Evolutionary conservation across 2,113 vertebrate species (phyloP), one percentile per base, ranked within the genome.

Genomic region (Camelus bactrianus): DNA sequence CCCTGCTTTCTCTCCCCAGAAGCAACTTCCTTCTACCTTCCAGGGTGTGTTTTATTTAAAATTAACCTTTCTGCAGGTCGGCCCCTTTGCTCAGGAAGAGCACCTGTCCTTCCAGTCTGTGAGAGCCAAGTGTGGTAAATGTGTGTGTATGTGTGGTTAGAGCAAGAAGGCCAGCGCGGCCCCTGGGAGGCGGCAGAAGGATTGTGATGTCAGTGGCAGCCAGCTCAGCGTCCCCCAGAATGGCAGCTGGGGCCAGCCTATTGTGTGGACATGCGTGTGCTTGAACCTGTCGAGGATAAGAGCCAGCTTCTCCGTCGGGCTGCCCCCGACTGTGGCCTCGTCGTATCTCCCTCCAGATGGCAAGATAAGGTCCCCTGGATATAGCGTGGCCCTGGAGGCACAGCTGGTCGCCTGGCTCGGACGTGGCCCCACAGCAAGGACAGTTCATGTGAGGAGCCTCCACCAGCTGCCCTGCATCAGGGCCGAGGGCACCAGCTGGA

Each of bases 81-180:
- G 92, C 93, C 93, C 97, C 91, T 95, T 97, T 95, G 94, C 97
- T 97, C 96, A 86, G 93, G 97, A 97, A 70, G 97, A 96, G 82
- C 97, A 85, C 64, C 96, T 97, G 86, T 96, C 97, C 85, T 98
- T 97, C 95, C 97, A 96, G 98, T 93, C 97, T 96, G 1, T 97
- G 97, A 90, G 97, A 98, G 96, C 97, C 98, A 98, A 95, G 91
- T 98, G 98, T 98, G 98, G 97, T 64, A 93, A 97, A 60, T 98
- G 98, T 98, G 97, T 98, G 69, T 98, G 98, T 98, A 96, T 98
- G 98, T 98, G 97, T 98, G 97, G 97, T 79, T 98, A 98, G 97
- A 81, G 30, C 97, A 19, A 97, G 91, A 58, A 17, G 79, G 81
- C 96, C 96, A 56, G 72, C 91, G 6, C 85, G 0, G 11, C 90